Base-by-base conservation (phyloP, 2,113 vertebrate genomes). In the Brachyhypopomus occidentalis region DNA sequence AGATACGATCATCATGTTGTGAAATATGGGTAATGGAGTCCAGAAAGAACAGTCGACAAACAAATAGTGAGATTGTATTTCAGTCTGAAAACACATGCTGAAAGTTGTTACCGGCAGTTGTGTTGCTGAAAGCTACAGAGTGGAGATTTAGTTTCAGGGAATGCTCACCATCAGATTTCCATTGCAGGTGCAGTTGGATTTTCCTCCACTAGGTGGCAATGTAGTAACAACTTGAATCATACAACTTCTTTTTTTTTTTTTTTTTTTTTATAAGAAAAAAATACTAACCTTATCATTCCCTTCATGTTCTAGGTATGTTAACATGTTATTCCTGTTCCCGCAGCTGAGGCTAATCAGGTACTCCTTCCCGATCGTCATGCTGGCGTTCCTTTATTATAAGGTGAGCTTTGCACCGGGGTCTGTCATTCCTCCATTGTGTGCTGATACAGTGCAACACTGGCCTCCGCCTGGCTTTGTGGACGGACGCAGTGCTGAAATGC, bases 351-450 rank as follows among this genome's bases (percentile, higher is more conserved):
- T 95, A 64, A 86, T 96, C 82, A 94, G 94, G 82, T 96, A 94
- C 79, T 94, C 87, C 3, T 5, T 96, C 81, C 94, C 97, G 7
- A 55, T 95, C 59, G 81, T 92, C 72, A 88, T 94, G 36, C 90
- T 98, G 30, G 85, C 93, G 2, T 96, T 92, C 84, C 93, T 99
- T 81, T 94, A 94, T 90, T 95, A 91, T 83, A 98, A 98, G 97
- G 98, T 99, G 95, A 93, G 94, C 19, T 85, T 82, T 81, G 76
- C 72, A 79, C 38, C 72, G 78, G 63, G 23, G 23, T n/a, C 74
- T 58, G 58, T 79, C 84, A 56, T 75, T 79, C 84, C 80, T 66
- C 76, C 73, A 74, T 89, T 89, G 45, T 84, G 87, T 85, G 77
- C 70, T 78, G 64, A 75, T 64, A 55, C 72, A 82, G 55, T 30